Conservation (phyloP, 2,113 vertebrate species). For the Xiphias gladius region DNA sequence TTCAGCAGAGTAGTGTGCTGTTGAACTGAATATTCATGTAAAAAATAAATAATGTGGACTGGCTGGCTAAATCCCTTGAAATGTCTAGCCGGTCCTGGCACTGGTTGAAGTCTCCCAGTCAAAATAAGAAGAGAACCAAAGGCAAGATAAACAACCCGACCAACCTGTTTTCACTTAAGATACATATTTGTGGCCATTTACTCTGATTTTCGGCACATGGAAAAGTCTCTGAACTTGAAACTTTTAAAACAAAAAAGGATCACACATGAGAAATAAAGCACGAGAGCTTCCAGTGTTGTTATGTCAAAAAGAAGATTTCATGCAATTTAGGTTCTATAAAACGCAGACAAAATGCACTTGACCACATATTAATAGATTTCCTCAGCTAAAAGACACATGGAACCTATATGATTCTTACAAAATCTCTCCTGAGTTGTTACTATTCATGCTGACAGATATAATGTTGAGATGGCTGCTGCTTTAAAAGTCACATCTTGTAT, state of each 20-base stretch:
- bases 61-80: conserved; percentile 51
- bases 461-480: conserved; percentile 34
- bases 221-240: conserved; percentile 59
- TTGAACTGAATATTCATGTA: conserved; percentile 38
- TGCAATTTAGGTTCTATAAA: conserved; percentile 54
- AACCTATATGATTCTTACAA: conserved; percentile 48
- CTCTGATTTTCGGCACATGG: conserved; percentile 52
- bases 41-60: conserved; percentile 58
- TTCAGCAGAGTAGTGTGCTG: not conserved
- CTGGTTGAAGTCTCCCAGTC: conserved; percentile 57
- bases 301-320: conserved; percentile 55
- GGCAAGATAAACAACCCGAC: conserved; percentile 68
- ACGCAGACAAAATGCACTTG: conserved; percentile 44
- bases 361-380: conserved; percentile 64
- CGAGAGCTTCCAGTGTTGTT: conserved; percentile 22
- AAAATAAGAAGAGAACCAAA: conserved; percentile 74
- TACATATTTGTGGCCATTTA: conserved; percentile 76
- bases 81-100: conserved; percentile 54
- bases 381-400: conserved; percentile 51
- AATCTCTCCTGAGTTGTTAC: conserved; percentile 25
- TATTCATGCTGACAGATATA: conserved; percentile 56
- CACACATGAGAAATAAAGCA: conserved; percentile 42
- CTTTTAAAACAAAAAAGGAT: conserved; percentile 50
- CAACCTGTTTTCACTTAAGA: conserved; percentile 72
- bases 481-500: conserved; percentile 41